A percentile compares a stretch with the other conserved stretches of the same genome.
These are phyloP conservation scores for Phaenicophaeus curvirostris DNA, from an alignment of 2,797 vertebrate species.

Conservation along the genomic window DNA sequence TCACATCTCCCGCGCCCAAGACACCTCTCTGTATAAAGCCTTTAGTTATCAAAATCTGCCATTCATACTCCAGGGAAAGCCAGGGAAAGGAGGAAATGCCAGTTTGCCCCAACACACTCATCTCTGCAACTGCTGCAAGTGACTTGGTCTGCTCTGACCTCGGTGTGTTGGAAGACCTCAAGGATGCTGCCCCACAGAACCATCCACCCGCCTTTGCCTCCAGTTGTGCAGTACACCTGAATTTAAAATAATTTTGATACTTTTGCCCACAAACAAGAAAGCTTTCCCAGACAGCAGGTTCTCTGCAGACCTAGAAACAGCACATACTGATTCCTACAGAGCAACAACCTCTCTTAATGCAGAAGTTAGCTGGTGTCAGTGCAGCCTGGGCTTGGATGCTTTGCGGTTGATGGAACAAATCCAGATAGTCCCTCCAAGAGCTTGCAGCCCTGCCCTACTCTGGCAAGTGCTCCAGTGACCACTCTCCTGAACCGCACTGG, in stretches of 20 bases:
- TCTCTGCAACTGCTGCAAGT: not conserved
- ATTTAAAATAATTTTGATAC: not conserved
- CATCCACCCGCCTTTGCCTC: rapidly evolving
- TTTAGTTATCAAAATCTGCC: not conserved
- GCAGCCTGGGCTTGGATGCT: not conserved
- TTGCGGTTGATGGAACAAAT: not conserved
- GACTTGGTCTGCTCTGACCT: not conserved
- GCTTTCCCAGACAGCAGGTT: not conserved
- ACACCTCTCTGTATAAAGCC: not conserved
- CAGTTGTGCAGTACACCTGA: not conserved
- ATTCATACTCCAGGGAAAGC: not conserved
- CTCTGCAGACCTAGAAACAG: not conserved
- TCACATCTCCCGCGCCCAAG: not conserved
- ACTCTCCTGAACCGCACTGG: not conserved
- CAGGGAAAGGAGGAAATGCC: not conserved
- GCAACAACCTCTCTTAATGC: not conserved
- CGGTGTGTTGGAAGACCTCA: not conserved
- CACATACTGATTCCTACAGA: not conserved
- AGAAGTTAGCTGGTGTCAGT: not conserved
- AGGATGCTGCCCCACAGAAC: not conserved
- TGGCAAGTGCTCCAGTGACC: rapidly evolving
- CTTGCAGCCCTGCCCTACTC: not conserved
- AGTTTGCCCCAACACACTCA: not conserved
- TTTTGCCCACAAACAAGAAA: not conserved
- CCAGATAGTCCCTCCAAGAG: not conserved